Conservation (phyloP, 2,113 vertebrate species). For the Mandrillus leucophaeus region DNA sequence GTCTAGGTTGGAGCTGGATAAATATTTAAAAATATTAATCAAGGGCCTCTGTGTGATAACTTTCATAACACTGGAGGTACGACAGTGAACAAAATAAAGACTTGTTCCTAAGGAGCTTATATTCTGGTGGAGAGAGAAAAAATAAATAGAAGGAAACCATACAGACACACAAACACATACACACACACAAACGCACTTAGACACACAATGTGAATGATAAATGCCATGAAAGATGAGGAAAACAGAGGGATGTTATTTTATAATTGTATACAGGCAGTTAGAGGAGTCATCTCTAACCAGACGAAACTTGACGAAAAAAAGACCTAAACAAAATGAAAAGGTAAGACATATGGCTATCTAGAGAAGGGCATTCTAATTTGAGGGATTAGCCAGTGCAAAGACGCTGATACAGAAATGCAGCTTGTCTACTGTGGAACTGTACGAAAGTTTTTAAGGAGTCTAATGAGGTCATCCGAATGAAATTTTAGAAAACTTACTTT, state of each 20-base stretch:
- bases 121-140: not conserved
- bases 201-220: not conserved
- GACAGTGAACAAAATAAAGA: not conserved
- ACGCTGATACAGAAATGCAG: not conserved
- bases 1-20: not conserved
- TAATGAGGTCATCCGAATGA: not conserved
- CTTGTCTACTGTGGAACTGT: not conserved
- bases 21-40: not conserved
- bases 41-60: not conserved
- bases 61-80: not conserved
- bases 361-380: not conserved
- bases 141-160: not conserved
- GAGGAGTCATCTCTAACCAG: not conserved
- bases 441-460: not conserved
- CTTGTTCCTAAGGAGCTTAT: not conserved
- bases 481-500: not conserved
- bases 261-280: not conserved
- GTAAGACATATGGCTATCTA: not conserved
- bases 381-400: not conserved
- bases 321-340: not conserved
- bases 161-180: not conserved
- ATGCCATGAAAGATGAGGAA: not conserved
- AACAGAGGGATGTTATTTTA: not conserved
- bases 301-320: not conserved
- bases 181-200: not conserved